phyloP scores from a whole-genome alignment of 2,797 vertebrate species.

The Lepilemur ruficaudatus region DNA sequence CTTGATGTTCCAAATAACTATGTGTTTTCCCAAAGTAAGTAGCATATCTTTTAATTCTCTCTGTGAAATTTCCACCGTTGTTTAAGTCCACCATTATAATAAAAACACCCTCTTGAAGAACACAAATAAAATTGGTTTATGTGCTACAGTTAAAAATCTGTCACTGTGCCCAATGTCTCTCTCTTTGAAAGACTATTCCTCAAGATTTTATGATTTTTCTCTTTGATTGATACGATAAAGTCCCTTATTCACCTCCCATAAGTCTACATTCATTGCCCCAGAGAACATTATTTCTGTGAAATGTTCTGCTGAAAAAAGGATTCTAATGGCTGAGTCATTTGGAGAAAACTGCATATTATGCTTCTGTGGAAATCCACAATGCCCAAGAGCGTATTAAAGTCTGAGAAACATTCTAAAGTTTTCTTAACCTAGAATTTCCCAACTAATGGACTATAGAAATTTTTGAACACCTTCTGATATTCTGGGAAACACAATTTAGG shows the following conservation, averaged over 20 bases:
- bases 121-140: not conserved
- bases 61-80: not conserved
- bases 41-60: not conserved
- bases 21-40: not conserved
- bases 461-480: constrained; percentile 3
- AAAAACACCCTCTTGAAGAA: not conserved
- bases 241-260: not conserved
- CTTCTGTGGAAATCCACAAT: constrained; percentile 32
- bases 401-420: constrained; percentile 51
- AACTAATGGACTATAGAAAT: constrained; percentile 24
- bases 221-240: constrained; percentile 45
- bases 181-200: constrained; percentile 21
- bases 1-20: not conserved
- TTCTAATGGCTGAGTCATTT: constrained; percentile 49
- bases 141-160: not conserved
- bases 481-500: not conserved
- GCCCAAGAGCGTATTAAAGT: constrained; percentile 49
- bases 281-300: constrained; percentile 57
- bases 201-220: constrained; percentile 22
- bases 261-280: constrained; percentile 21
- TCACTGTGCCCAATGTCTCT: not conserved
- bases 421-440: constrained; percentile 54
- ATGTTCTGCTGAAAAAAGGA: constrained; percentile 51
- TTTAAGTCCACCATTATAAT: not conserved
- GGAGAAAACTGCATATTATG: constrained; percentile 34